Percentiles rank a stretch among this genome's conserved stretches.
Conservation (phyloP, 37 sponge, comb jelly and placozoan genomes). For the Agelas oroides region DNA sequence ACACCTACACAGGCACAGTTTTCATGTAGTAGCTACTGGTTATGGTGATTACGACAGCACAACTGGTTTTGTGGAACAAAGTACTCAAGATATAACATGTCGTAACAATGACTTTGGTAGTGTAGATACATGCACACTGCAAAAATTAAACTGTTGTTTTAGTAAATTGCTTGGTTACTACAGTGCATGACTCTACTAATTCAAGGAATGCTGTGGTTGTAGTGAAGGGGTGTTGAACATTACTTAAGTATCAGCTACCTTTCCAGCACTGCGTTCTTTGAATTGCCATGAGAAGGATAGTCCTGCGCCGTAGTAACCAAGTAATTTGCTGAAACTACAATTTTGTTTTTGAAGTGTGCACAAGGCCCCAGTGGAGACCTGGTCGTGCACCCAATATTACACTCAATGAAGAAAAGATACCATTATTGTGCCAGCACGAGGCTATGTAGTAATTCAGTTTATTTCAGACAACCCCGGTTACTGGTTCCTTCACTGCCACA, state of each 20-base stretch:
- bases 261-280: no score
- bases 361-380: background rate
- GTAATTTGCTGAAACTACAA: no score
- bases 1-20: constrained; percentile 76
- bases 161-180: no score
- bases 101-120: background rate
- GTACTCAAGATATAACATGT: constrained; percentile 44
- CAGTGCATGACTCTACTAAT: no score
- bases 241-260: no score
- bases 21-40: constrained; percentile 73
- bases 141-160: no score
- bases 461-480: constrained; percentile 67
- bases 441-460: constrained; percentile 67
- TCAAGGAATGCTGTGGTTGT: no score
- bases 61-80: background rate
- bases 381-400: background rate
- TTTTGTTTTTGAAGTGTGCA: no score
- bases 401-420: constrained; percentile 66
- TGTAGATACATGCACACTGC: background rate
- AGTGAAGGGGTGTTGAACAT: no score
- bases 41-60: constrained; percentile 55
- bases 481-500: constrained; percentile 86
- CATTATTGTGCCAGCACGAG: constrained; percentile 73
- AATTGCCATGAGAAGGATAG: no score
- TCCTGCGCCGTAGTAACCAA: no score